Percentiles rank a stretch among this genome's conserved stretches.
Conservation (phyloP, 1,140 invertebrate genomes). For the Scaptodrosophila lebanonensis region DNA sequence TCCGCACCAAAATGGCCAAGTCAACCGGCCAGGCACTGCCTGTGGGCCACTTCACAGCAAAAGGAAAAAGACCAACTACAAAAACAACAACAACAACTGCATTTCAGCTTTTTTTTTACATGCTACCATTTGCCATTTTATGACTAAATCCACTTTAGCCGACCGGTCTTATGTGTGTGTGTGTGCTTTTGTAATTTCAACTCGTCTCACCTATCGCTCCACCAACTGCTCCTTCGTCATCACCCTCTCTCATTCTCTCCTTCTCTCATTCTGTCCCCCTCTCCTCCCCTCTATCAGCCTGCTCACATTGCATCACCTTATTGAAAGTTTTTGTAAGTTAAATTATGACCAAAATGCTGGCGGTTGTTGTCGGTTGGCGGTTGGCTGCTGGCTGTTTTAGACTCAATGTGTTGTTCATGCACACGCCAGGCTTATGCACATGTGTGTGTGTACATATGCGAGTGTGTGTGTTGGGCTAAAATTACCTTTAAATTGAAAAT, state of each 20-base stretch:
- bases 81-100: conserved; percentile 64
- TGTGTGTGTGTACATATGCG: conserved; percentile 6
- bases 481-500: conserved; percentile 75
- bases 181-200: conserved; percentile 18
- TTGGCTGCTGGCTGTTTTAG: conserved; percentile 20
- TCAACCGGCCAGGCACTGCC: conserved; percentile 2
- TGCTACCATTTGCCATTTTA: conserved; percentile 58
- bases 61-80: not conserved
- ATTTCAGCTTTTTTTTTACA: conserved; percentile 64
- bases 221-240: no score
- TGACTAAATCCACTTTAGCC: conserved; percentile 71
- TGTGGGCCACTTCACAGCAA: conserved; percentile 39
- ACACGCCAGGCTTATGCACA: conserved; percentile 13
- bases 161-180: conserved; percentile 20
- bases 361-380: conserved; percentile 28
- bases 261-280: conserved; percentile 7
- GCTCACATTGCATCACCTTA: conserved; percentile 45
- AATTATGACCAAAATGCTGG: conserved; percentile 66
- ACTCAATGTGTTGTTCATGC: conserved; percentile 12
- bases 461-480: conserved; percentile 39
- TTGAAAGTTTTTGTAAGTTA: conserved; percentile 75
- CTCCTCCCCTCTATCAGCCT: conserved; percentile 10
- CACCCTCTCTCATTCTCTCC: no score
- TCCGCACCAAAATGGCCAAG: conserved; percentile 26
- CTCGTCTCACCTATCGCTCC: no score